Evolutionary conservation across 2,888 invertebrate genomes (phyloP), one percentile per base, ranked within the genome.

Genomic region (Marronus borbonicus): DNA sequence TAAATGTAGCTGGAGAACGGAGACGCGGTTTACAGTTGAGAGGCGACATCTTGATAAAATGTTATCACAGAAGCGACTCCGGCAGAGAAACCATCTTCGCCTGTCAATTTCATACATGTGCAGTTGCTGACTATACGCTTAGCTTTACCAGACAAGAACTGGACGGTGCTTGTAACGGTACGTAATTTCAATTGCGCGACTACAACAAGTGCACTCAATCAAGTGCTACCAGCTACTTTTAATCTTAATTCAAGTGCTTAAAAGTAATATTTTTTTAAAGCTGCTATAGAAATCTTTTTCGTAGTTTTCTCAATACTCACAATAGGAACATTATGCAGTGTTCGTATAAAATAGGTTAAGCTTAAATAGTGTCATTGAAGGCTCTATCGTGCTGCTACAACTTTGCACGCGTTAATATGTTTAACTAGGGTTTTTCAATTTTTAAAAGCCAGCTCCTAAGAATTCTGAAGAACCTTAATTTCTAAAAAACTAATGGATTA

Each of bases 101-200:
- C 70, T 94, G 95, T 87, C 96, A 98, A 92, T 97, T 98, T 90
- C 97, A 98, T 91, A 97, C 98, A 3, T 97, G 97, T 90, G 97
- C 97, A 76, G 94, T 97, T 81, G 92, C 95, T 66, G 94, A 96
- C 87, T 93, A 95, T 89, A 94, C 94, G 80, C 92, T 97, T 76
- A 93, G 94, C 84, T 96, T 97, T 90, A 94, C 94, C 79, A 93
- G 96, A 86, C 94, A 94, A 85, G 97, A 97, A 87, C 92, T 98
- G 83, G 97, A 98, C 89, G 92, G 94, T 84, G 96, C 96, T 80
- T 94, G 93, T 85, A 93, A 93, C 87, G 95, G 95, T 95, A 90
- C 90, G 88, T 81, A 31, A 24, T 20, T 70, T 76, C 74, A 50
- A 72, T 80, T 74, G 70, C 39, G n/a, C 24, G 44, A 58, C 28